Evolutionary conservation across 2,113 vertebrate genomes (phyloP).

Genomic region (Phylloscopus trochiloides): DNA sequence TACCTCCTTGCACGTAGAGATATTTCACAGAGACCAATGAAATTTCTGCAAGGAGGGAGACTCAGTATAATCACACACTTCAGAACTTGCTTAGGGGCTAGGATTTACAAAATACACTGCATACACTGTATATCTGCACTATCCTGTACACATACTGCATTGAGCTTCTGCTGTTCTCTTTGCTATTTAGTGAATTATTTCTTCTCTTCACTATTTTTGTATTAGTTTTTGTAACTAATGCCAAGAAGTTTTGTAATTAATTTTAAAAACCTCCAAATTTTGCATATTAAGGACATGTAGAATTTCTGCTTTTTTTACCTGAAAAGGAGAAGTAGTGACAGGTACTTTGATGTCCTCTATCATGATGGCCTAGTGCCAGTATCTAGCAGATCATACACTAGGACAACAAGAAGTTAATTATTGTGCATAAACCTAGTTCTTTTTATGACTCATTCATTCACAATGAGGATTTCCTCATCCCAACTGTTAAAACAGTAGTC

Average conservation of each 20-base stretch:
- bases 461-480: background rate
- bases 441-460: slow-evolving; percentile 57
- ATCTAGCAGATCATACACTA: slow-evolving; percentile 18
- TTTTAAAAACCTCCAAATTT: background rate
- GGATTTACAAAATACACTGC: background rate
- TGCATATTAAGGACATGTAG: background rate
- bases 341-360: background rate
- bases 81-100: background rate
- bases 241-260: background rate
- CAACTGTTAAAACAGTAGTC: slow-evolving; percentile 27
- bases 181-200: background rate
- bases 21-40: background rate
- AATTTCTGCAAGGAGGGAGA: background rate
- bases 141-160: background rate
- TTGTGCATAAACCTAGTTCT: slow-evolving; percentile 29
- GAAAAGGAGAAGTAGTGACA: background rate
- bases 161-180: background rate
- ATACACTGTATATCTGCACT: fast-evolving
- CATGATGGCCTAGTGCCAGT: background rate
- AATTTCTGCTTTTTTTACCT: background rate
- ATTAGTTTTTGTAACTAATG: background rate
- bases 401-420: slow-evolving; percentile 58
- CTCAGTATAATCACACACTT: background rate
- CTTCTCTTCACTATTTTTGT: background rate
- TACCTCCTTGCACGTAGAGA: background rate